A percentile compares a stretch with the other conserved stretches of the same genome.
Conservation (phyloP, 2,888 invertebrate species). For the Rhaphigaster nebulosa region DNA sequence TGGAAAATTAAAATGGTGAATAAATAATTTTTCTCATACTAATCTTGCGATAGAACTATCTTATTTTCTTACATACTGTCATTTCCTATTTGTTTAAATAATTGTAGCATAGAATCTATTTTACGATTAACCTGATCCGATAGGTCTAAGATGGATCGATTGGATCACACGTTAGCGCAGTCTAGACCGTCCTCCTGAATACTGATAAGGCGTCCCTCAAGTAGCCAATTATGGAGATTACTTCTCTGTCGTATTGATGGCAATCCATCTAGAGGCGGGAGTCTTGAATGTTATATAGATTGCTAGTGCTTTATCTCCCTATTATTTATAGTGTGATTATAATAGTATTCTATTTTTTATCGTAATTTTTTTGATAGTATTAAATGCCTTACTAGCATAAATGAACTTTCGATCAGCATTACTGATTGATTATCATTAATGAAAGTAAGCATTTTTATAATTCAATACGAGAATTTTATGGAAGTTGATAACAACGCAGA, state of each 20-base stretch:
- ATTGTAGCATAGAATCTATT: neutral
- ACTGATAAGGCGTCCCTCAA: neutral
- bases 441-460: too few relatives aligned
- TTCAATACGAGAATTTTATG: too few relatives aligned
- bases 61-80: neutral
- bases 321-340: neutral
- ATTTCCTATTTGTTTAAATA: neutral
- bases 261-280: neutral
- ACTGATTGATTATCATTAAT: too few relatives aligned
- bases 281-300: neutral
- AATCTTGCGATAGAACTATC: too few relatives aligned
- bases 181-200: neutral
- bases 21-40: too few relatives aligned
- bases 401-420: too few relatives aligned
- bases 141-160: neutral
- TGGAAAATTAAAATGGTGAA: too few relatives aligned
- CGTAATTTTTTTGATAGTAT: too few relatives aligned
- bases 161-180: neutral
- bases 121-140: neutral
- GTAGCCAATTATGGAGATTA: slow-evolving; percentile 21
- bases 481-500: too few relatives aligned
- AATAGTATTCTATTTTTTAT: too few relatives aligned
- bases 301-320: neutral
- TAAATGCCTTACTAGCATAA: too few relatives aligned
- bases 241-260: neutral